Evolutionary conservation across 2,113 vertebrate genomes (phyloP), one percentile per base, ranked within the genome.

Genomic region (Typhlomys cinereus): DNA sequence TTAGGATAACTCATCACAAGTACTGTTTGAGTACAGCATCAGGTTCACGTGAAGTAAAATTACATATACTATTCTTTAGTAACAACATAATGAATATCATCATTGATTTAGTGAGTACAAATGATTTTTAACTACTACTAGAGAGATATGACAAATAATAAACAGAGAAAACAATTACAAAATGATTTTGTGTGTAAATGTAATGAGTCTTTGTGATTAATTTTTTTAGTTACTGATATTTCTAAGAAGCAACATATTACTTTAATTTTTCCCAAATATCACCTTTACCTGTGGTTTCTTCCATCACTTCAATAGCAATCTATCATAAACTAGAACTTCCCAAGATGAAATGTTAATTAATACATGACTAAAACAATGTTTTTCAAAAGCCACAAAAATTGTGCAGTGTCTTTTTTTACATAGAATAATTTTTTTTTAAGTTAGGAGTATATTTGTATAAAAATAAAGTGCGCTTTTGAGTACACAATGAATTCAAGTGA

Each of bases 21-120:
- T 44, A 81, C 20, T 61, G 1, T 70, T 64, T 80, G 50, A 79
- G 48, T 12, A 66, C 69, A 89, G 10, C 57, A 52, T 85, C 5
- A 80, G n/a, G 5, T 82, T 48, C 48, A 20, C 9, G 70, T 70
- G 39, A 91, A 48, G 4, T 20, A 76, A 7, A 64, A 50, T 62
- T 84, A 52, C 8, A 3, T 71, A 18, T 76, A 67, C 13, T 87
- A 48, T 90, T 67, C 44, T 80, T 81, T 62, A 4, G 15, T 39
- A 95, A 31, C 36, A 92, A 59, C 48, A 34, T 57, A 88, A 79
- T 70, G 21, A 87, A 94, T 84, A 91, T 13, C 82, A 21, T 70
- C 85, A 89, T 80, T 76, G 39, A 78, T 64, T 50, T 73, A 89
- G 7, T 15, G 69, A 14, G 23, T 64, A 31, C 82, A 34, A 78